Base-by-base conservation (phyloP, 2,888 invertebrate genomes). In the Dinocampus coccinellae region DNA sequence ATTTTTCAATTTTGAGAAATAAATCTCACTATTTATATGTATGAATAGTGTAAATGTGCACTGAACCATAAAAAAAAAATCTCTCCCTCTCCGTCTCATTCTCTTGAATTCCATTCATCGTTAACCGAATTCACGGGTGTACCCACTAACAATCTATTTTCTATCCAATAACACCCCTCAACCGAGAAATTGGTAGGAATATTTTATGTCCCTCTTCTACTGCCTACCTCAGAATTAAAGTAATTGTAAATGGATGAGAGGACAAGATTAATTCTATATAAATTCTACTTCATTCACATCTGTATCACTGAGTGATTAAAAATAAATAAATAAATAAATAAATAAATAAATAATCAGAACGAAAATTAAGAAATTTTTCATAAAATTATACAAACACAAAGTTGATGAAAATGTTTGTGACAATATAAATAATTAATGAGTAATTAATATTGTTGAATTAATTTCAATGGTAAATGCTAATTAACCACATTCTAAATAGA, bases 161-260 rank as follows among this genome's bases (percentile, higher is more conserved):
- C 77, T 77, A 76, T 77, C 72, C 73, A 39, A 72, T 75, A 72
- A 75, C 77, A 75, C 70, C 76, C 75, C 70, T 76, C 77, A 76
- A 75, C 77, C 79, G 75, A 73, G 72, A 80, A 80, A 80, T 80
- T 79, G 78, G 75, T 74, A 75, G 77, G 78, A 80, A 80, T 79
- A 76, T 78, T 80, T 79, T 77, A 80, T 80, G 76, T 73, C 26
- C 47, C 29, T 20, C 52, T 33, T 24, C n/a, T n/a, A n/a, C n/a
- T n/a, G n/a, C n/a, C n/a, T n/a, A n/a, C 34, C 29, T 11, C 7
- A 39, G 47, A 16, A 52, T n/a, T 11, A 26, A n/a, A 60, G 47
- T 29, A 53, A 62, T 60, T 61, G 47, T 47, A 6, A 47, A 20
- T n/a, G 16, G 16, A 3, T 1, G 16, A 20, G 16, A 6, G 47